Evolutionary conservation across 2,113 vertebrate genomes (phyloP), one percentile per base, ranked within the genome.

Genomic region (Scopus umbretta): DNA sequence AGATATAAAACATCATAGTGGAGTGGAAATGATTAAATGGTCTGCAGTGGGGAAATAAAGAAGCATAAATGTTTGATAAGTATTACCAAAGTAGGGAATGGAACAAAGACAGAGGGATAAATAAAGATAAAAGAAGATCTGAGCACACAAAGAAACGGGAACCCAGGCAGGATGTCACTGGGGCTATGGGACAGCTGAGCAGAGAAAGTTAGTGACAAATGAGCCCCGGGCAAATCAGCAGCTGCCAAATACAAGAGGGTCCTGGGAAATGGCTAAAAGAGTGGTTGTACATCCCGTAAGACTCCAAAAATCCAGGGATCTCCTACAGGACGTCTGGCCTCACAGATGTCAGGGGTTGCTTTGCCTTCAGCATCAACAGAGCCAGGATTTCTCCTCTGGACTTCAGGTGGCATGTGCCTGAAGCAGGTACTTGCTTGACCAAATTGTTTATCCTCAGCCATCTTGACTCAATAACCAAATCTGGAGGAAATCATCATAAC

Each of bases 1-100:
- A 86, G 75, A 19, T 40, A 72, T 6, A 49, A 40, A 86, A 55
- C 27, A n/a, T 76, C 20, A 13, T 30, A 72, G 76, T 73, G 65
- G n/a, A 86, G 56, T 36, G 53, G 45, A 53, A 71, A 90, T 71
- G 63, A 95, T 88, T 32, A 90, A 87, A 72, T 73, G 15, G 21
- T 49, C 74, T 85, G 61, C 58, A 91, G 80, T 8, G 23, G 84
- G 53, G 86, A 96, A 94, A 90, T 83, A 81, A 83, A 88, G 47
- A 83, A 53, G 18, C 18, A 63, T 92, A 93, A 96, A 93, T 81
- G 79, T 92, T 97, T 96, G 70, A 87, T 89, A 86, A 53, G 45
- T 71, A 89, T 70, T 56, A 90, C 38, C 13, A 32, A 97, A 92
- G 84, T 26, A 96, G 72, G 52, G n/a, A 38, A 19, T 12, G 50